These are phyloP conservation scores for Pseudomyrmex cubaensis DNA, from an alignment of 1,140 invertebrate species.

Conservation along the genomic window DNA sequence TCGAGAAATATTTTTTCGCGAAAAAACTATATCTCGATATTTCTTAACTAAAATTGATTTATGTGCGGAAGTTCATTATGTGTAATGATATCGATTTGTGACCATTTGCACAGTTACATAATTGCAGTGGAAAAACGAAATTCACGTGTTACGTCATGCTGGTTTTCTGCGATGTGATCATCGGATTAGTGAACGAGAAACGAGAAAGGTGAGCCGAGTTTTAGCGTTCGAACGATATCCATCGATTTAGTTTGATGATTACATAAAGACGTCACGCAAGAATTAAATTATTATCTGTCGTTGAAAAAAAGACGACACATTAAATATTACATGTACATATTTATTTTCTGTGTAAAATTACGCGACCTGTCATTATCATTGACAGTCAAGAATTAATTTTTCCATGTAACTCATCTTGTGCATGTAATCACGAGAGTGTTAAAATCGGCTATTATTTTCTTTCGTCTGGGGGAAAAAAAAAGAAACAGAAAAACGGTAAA, in stretches of 20 bases:
- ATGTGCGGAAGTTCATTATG: too few relatives aligned
- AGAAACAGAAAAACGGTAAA: not conserved
- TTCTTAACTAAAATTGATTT: not conserved
- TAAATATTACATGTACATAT: too few relatives aligned
- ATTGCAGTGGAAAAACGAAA: not conserved
- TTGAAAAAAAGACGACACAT: too few relatives aligned
- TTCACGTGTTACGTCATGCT: conserved; percentile 64
- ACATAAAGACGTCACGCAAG: too few relatives aligned
- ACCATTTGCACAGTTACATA: not conserved
- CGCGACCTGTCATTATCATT: too few relatives aligned
- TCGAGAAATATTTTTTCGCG: not conserved
- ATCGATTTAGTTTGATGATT: not conserved
- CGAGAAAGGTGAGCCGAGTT: conserved; percentile 69
- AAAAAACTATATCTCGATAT: not conserved
- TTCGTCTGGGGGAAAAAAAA: not conserved
- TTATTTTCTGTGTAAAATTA: too few relatives aligned
- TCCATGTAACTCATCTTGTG: not conserved
- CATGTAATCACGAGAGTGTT: not conserved
- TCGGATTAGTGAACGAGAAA: conserved; percentile 69
- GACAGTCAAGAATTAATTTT: not conserved
- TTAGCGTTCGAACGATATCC: not conserved
- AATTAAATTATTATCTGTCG: too few relatives aligned
- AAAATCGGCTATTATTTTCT: not conserved
- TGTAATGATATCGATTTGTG: not conserved
- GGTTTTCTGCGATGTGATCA: conserved; percentile 74